A percentile compares a stretch with the other conserved stretches of the same genome.
Conservation (phyloP, 2,888 invertebrate species). For the Protodeltote pygarga region DNA sequence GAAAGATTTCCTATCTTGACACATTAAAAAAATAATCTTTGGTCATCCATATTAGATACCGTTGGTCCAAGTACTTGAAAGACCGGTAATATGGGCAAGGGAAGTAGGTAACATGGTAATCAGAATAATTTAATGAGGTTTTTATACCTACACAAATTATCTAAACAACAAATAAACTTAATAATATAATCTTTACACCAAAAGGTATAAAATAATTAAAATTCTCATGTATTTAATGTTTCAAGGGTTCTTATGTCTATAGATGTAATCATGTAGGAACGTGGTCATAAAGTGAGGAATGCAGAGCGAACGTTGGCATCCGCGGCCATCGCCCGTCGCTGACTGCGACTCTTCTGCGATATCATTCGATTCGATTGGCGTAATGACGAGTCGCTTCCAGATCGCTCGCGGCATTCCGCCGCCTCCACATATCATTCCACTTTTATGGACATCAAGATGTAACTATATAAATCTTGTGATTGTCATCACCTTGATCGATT, state of each 20-base stretch:
- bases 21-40: no score
- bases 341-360: slow-evolving; percentile 39
- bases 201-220: background rate
- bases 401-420: slow-evolving; percentile 49
- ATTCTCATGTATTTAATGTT: slow-evolving; percentile 5
- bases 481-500: slow-evolving; percentile 48
- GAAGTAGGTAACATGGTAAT: slow-evolving; percentile 2
- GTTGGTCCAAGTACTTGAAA: background rate
- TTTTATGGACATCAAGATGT: slow-evolving; percentile 56
- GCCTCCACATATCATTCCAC: slow-evolving; percentile 40
- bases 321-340: slow-evolving; percentile 26
- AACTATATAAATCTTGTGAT: slow-evolving; percentile 36
- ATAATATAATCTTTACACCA: background rate
- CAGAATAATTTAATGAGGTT: no score
- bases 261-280: slow-evolving; percentile 45
- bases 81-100: background rate
- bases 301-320: slow-evolving; percentile 52
- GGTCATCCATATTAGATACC: background rate
- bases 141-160: no score
- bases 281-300: slow-evolving; percentile 47
- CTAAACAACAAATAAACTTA: background rate
- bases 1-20: no score
- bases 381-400: slow-evolving; percentile 49
- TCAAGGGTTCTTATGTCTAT: slow-evolving; percentile 13
- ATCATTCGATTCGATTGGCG: slow-evolving; percentile 42